Conservation (phyloP, 2,888 invertebrate genomes). For the Sarcophaga caerulescens region DNA sequence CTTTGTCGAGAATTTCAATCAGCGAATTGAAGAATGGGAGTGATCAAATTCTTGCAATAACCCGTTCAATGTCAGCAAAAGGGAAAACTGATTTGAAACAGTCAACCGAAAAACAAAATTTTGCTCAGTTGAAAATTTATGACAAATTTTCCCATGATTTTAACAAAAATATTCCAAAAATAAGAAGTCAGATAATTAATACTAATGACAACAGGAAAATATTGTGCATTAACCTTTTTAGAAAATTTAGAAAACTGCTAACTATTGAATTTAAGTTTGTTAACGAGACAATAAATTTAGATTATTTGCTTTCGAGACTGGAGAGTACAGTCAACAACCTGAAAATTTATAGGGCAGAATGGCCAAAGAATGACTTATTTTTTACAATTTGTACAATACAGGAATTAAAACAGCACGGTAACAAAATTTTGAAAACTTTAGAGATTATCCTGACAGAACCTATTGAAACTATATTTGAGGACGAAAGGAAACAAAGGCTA, state of each 20-base stretch:
- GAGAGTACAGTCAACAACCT: not conserved
- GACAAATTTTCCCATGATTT: slow-evolving; percentile 28
- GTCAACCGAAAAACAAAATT: not conserved
- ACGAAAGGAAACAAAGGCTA: slow-evolving; percentile 8
- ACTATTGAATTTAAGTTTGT: slow-evolving; percentile 10
- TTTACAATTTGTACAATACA: slow-evolving; percentile 18
- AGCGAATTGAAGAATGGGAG: slow-evolving; percentile 37
- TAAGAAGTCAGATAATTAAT: slow-evolving; percentile 21
- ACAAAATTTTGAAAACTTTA: slow-evolving; percentile 13
- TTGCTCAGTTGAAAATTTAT: slow-evolving; percentile 1
- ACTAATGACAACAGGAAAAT: not conserved
- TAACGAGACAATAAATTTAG: slow-evolving; percentile 32
- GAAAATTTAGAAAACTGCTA: slow-evolving; percentile 37
- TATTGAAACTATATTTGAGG: slow-evolving; percentile 16
- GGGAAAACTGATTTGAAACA: no score
- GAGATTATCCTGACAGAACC: slow-evolving; percentile 18
- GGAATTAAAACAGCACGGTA: not conserved
- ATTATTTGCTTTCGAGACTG: slow-evolving; percentile 27
- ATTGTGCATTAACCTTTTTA: slow-evolving; percentile 36
- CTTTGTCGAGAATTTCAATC: slow-evolving; percentile 57
- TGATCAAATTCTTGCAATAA: slow-evolving; percentile 12
- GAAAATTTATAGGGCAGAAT: slow-evolving; percentile 17
- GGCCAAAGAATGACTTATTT: slow-evolving; percentile 17
- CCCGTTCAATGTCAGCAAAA: slow-evolving; percentile 21
- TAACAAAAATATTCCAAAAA: slow-evolving; percentile 19